Base-by-base conservation (phyloP, 2,113 vertebrate genomes). In the Lepisosteus oculatus region DNA sequence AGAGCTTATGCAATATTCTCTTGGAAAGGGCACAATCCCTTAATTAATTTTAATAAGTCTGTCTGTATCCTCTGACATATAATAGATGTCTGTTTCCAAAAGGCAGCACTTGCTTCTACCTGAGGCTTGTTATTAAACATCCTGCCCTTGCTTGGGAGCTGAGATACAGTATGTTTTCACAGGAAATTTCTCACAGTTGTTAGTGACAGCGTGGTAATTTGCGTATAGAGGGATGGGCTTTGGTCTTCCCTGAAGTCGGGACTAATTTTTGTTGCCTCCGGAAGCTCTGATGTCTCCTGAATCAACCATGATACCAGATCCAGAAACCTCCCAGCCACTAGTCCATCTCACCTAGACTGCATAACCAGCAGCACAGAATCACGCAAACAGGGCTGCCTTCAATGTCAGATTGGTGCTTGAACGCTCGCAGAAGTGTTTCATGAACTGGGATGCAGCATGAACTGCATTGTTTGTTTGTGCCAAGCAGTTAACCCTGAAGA, bases 211-310 rank as follows among this genome's bases (percentile, higher is more conserved):
- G 3, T 8, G 43, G 41, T 44, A 6, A 47, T 44, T 44, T n/a
- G 11, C 42, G 14, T 55, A 55, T 42, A 2, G 57, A 42, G 55
- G 65, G n/a, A 41, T 3, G 54, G 70, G 41, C 8, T 12, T 55
- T 6, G 62, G 47, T 42, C 61, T 44, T 3, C 41, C 45, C 63
- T 62, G 65, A 72, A 66, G 45, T 56, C 55, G 17, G 54, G 9
- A 17, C 43, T 41, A 55, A 4, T 15, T 57, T 6, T 47, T n/a
- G 66, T 67, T 67, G n/a, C 66, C 45, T n/a, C 66, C 17, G 44
- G 29, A 47, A 6, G 12, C 45, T 3, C 66, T 47, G 42, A 29
- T n/a, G 63, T 14, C 71, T 65, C 47, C 63, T 72, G 63, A 72
- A 66, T 55, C 71, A 66, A 65, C 63, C 55, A 42, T 54, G 43